These are phyloP conservation scores for Heteromyza rotundicornis DNA, from an alignment of 2,888 invertebrate genomes.

Conservation along the genomic window DNA sequence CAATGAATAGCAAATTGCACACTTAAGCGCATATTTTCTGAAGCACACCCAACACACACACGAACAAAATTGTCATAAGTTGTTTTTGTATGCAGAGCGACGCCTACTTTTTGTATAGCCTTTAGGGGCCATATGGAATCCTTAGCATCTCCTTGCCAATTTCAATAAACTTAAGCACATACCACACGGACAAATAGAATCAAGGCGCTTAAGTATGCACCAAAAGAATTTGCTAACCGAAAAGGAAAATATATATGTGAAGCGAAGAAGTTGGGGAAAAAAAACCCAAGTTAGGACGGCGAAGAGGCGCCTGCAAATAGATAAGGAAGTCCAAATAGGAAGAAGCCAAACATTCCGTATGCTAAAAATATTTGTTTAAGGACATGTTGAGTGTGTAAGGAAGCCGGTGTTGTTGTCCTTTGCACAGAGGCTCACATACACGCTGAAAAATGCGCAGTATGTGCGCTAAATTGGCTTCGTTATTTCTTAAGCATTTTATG, in stretches of 20 bases:
- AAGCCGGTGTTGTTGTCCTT: neutral
- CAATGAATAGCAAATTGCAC: too few relatives aligned
- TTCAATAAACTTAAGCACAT: too few relatives aligned
- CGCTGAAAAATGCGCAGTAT: neutral
- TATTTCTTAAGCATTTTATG: constrained; percentile 5
- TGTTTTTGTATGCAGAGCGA: neutral
- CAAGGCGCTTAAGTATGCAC: neutral
- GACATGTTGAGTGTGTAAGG: neutral
- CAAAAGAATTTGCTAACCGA: neutral
- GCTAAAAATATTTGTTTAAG: constrained; percentile 2
- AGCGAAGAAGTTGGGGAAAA: too few relatives aligned
- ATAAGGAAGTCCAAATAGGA: neutral
- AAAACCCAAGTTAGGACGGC: neutral
- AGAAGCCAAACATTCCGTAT: neutral
- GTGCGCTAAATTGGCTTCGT: neutral
- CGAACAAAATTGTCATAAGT: neutral
- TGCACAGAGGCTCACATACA: neutral
- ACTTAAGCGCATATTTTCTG: neutral
- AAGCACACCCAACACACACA: neutral
- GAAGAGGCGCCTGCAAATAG: neutral
- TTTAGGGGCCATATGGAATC: too few relatives aligned
- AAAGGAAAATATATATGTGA: too few relatives aligned
- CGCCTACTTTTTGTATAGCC: too few relatives aligned
- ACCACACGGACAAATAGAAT: neutral
- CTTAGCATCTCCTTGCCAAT: too few relatives aligned